Evolutionary conservation across 2,113 vertebrate genomes (phyloP).

Genomic region (Athene noctua): DNA sequence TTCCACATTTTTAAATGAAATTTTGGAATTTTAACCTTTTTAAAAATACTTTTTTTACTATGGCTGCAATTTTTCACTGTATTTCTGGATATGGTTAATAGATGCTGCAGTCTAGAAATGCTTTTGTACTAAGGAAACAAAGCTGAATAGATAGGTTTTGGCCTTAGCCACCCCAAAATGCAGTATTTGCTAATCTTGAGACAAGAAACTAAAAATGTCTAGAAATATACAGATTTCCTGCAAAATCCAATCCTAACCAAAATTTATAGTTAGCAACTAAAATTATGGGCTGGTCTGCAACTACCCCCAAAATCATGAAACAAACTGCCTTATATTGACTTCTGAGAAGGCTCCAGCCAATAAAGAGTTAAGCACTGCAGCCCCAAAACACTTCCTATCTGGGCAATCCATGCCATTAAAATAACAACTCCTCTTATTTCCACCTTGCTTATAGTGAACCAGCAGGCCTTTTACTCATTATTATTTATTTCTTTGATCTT

Average conservation of each 20-base stretch:
- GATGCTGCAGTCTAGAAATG: background rate
- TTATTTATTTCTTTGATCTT: constrained; percentile 65
- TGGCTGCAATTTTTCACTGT: background rate
- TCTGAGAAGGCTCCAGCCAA: background rate
- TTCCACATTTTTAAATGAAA: background rate
- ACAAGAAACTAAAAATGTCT: background rate
- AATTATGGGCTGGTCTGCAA: background rate
- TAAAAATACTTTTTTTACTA: background rate
- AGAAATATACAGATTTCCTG: background rate
- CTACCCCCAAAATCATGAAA: background rate
- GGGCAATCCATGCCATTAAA: background rate
- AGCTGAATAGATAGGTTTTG: background rate
- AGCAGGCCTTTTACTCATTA: constrained; percentile 51
- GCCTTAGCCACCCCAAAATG: background rate
- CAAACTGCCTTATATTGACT: background rate
- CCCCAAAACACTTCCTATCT: background rate
- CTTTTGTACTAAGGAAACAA: background rate
- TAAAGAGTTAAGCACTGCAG: background rate
- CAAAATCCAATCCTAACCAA: background rate
- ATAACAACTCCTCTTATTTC: constrained; percentile 41
- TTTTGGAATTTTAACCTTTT: background rate
- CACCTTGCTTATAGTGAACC: background rate
- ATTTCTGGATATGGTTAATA: background rate
- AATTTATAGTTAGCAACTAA: background rate
- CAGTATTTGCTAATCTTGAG: background rate